phyloP scores from a whole-genome alignment of 2,888 invertebrate species.

The Pristionchus fissidentatus region DNA sequence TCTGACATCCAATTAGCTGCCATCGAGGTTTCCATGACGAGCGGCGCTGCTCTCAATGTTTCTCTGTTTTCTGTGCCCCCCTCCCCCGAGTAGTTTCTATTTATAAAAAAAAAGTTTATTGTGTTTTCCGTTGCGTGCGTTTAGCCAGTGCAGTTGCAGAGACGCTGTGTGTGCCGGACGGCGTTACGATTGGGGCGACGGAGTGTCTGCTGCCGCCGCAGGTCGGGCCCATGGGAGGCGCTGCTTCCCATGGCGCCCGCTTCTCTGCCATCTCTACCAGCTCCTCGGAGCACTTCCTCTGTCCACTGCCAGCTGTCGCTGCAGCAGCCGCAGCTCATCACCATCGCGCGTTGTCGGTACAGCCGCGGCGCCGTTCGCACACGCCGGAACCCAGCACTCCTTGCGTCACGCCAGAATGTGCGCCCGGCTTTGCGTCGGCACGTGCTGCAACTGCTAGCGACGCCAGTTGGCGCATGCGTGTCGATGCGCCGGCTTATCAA shows the following conservation, averaged over 20 bases:
- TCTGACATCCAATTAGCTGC: background rate
- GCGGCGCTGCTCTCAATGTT: too few species aligned
- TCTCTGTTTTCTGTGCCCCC: too few species aligned
- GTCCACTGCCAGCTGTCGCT: background rate
- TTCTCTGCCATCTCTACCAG: too few species aligned
- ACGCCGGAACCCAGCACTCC: background rate
- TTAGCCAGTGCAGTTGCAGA: background rate
- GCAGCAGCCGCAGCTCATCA: too few species aligned
- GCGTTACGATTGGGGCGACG: constrained; percentile 27
- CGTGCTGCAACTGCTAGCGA: background rate
- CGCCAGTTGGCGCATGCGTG: background rate
- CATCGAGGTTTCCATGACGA: too few species aligned
- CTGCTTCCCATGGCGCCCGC: background rate
- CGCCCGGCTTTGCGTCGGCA: background rate
- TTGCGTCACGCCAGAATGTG: background rate
- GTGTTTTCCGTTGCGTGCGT: background rate
- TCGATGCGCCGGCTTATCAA: background rate
- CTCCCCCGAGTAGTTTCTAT: too few species aligned
- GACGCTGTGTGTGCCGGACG: constrained; percentile 35
- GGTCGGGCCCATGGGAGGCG: background rate
- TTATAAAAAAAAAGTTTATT: too few species aligned
- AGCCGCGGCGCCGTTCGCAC: background rate
- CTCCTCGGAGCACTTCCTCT: too few species aligned
- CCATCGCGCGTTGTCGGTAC: background rate
- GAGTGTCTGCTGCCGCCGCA: constrained; percentile 24